These are phyloP conservation scores for Gastracanthus pulcherrimus DNA, from an alignment of 2,888 invertebrate species.

Conservation along the genomic window DNA sequence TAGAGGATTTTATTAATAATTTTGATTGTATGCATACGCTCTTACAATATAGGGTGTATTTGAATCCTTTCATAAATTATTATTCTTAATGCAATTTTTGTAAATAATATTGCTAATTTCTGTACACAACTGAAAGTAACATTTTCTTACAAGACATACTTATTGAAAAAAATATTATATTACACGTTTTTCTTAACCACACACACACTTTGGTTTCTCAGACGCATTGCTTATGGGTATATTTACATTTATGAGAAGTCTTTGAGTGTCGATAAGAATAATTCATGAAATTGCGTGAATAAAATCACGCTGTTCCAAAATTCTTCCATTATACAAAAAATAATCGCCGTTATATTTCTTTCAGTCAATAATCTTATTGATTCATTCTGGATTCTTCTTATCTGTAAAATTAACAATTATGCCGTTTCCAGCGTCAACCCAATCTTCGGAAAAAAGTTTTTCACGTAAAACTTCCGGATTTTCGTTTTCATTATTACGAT, in stretches of 20 bases:
- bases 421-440: constrained; percentile 74
- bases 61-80: no score
- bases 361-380: constrained; percentile 16
- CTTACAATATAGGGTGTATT: no score
- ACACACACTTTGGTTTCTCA: constrained; percentile 56
- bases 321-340: not conserved
- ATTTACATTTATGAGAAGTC: constrained; percentile 52
- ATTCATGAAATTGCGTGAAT: not conserved
- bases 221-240: constrained; percentile 45
- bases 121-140: no score
- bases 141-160: not conserved
- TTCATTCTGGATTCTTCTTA: constrained; percentile 33
- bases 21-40: no score
- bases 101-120: no score
- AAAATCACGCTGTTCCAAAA: not conserved
- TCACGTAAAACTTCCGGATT: constrained; percentile 67
- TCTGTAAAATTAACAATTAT: constrained; percentile 71
- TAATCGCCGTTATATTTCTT: not conserved
- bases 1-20: no score
- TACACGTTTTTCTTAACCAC: constrained; percentile 55
- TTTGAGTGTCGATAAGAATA: constrained; percentile 2
- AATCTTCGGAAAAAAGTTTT: constrained; percentile 73
- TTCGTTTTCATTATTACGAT: constrained; percentile 53
- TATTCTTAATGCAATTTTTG: no score
- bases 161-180: constrained; percentile 33